phyloP scores from a whole-genome alignment of 2,888 invertebrate species.

The Cheilosia vulpina region DNA sequence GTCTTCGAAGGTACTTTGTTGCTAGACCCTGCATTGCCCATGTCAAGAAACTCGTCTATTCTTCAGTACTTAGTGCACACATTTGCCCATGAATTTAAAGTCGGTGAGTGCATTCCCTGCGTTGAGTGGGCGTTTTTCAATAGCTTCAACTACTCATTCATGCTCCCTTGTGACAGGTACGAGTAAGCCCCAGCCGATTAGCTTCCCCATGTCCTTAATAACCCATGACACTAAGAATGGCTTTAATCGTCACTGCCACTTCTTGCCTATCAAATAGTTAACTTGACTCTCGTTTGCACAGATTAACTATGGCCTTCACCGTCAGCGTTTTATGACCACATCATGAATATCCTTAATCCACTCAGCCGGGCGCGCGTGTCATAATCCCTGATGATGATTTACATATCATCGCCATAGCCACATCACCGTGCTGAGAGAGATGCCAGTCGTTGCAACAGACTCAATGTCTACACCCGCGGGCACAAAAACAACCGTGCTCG shows the following conservation, averaged over 20 bases:
- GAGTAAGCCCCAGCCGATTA: too few relatives aligned
- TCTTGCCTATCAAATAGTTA: constrained; percentile 52
- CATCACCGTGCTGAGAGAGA: constrained; percentile 38
- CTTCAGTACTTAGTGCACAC: too few relatives aligned
- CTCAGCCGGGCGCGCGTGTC: constrained; percentile 36
- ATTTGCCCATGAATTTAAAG: too few relatives aligned
- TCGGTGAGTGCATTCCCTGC: too few relatives aligned
- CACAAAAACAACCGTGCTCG: constrained; percentile 25
- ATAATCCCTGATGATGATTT: constrained; percentile 60
- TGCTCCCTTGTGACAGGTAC: neutral
- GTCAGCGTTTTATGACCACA: constrained; percentile 55
- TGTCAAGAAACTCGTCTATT: too few relatives aligned
- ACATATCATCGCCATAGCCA: constrained; percentile 66
- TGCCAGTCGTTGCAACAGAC: constrained; percentile 39
- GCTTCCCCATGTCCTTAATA: constrained; percentile 38
- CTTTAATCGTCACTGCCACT: constrained; percentile 64
- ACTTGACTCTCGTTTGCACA: constrained; percentile 59
- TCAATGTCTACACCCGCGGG: constrained; percentile 63
- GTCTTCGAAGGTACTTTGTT: too few relatives aligned
- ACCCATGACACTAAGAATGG: constrained; percentile 57
- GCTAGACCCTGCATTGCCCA: too few relatives aligned
- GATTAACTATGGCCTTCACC: constrained; percentile 68
- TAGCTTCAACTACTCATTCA: neutral
- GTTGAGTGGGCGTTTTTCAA: neutral
- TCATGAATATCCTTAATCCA: constrained; percentile 60